Percentiles rank a stretch among this genome's conserved stretches.
phyloP scores from a whole-genome alignment of 2,888 invertebrate genomes.

The Cheilosia impressa region DNA sequence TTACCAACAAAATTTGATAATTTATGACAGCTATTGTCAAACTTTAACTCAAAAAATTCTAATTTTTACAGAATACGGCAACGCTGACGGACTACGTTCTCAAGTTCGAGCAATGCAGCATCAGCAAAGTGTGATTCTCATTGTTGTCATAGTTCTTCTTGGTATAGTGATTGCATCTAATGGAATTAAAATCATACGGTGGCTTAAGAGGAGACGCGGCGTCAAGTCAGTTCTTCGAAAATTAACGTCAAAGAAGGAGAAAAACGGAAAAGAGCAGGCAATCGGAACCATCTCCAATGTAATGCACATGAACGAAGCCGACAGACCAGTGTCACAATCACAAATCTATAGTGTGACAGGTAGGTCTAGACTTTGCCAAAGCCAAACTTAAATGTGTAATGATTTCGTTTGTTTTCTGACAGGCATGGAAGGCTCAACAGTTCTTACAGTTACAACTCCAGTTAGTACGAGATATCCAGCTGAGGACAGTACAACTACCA shows the following conservation, averaged over 20 bases:
- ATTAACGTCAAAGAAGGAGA: slow-evolving; percentile 76
- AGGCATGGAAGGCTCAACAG: slow-evolving; percentile 86
- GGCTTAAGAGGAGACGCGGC: slow-evolving; percentile 78
- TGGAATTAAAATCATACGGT: slow-evolving; percentile 78
- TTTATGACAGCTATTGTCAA: neutral
- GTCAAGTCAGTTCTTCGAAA: slow-evolving; percentile 77
- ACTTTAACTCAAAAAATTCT: neutral
- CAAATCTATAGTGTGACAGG: slow-evolving; percentile 82
- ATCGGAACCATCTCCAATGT: slow-evolving; percentile 81
- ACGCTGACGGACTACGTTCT: slow-evolving; percentile 77
- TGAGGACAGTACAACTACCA: slow-evolving; percentile 87
- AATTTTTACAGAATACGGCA: slow-evolving; percentile 77
- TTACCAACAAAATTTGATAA: too few relatives aligned
- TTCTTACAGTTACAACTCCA: slow-evolving; percentile 88
- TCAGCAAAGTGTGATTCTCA: slow-evolving; percentile 78
- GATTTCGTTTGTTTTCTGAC: neutral
- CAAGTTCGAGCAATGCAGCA: slow-evolving; percentile 79
- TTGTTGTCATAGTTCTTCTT: slow-evolving; percentile 79
- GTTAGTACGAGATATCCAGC: slow-evolving; percentile 89
- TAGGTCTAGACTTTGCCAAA: slow-evolving; percentile 66
- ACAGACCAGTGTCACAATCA: slow-evolving; percentile 81
- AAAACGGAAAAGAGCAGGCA: slow-evolving; percentile 79
- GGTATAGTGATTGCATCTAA: slow-evolving; percentile 78
- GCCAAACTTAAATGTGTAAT: neutral
- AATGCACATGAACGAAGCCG: slow-evolving; percentile 80